Percentiles rank a stretch among this genome's conserved stretches.
phyloP scores from a whole-genome alignment of 2,113 vertebrate genomes.

The Numenius arquata region DNA sequence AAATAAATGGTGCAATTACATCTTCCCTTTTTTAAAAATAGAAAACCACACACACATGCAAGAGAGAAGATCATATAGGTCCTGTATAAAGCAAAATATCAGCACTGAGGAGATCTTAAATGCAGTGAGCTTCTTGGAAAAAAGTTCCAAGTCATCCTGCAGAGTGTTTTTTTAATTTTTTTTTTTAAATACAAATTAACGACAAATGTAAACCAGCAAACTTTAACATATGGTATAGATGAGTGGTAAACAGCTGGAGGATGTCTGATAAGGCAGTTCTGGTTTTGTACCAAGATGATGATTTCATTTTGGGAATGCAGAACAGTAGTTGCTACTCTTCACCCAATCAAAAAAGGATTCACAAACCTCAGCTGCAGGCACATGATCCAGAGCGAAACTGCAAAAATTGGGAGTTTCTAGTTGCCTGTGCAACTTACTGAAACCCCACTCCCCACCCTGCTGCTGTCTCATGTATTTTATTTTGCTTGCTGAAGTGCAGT shows the following conservation, averaged over 20 bases:
- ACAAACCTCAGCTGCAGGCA: not conserved
- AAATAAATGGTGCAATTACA: not conserved
- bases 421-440: not conserved
- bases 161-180: not conserved
- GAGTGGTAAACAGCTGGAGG: not conserved
- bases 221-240: not conserved
- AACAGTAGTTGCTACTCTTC: not conserved
- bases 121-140: not conserved
- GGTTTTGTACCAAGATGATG: not conserved
- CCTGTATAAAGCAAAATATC: not conserved
- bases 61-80: not conserved
- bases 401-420: not conserved
- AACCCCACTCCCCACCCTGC: not conserved
- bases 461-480: not conserved
- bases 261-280: not conserved
- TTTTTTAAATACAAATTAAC: not conserved
- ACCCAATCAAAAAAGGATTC: not conserved
- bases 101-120: not conserved
- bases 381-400: not conserved
- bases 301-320: not conserved
- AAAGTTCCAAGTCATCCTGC: not conserved
- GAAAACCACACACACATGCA: not conserved
- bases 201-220: not conserved
- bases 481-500: not conserved
- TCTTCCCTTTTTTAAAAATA: not conserved